Percentiles rank a stretch among this genome's conserved stretches.
Evolutionary conservation across 2,888 invertebrate genomes (phyloP).

Genomic region (Chymomyza amoena): DNA sequence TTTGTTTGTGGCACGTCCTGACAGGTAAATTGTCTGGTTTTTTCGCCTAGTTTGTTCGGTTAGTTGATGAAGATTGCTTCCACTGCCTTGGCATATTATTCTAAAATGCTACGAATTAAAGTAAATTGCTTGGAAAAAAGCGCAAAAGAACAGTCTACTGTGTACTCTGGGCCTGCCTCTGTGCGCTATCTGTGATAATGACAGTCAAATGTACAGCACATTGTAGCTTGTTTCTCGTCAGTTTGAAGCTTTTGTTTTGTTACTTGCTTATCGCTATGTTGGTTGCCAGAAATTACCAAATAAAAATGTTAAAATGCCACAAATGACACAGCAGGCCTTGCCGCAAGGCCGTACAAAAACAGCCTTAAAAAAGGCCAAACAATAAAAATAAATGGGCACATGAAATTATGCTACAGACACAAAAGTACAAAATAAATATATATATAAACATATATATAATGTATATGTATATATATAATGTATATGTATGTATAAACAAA

Average conservation of each 20-base stretch:
- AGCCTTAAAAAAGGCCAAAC: conserved; percentile 22
- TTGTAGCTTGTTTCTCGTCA: conserved; percentile 33
- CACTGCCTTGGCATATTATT: conserved; percentile 20
- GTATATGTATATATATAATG: too few relatives aligned
- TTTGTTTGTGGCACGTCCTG: conserved; percentile 7
- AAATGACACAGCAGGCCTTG: conserved; percentile 2
- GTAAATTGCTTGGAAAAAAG: conserved; percentile 70
- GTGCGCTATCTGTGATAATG: conserved; percentile 56
- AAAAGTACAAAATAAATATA: not conserved
- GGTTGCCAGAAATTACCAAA: conserved; percentile 13
- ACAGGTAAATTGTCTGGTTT: conserved; percentile 13
- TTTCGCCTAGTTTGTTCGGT: conserved; percentile 21
- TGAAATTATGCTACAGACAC: conserved; percentile 11
- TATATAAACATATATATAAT: too few relatives aligned
- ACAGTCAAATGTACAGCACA: conserved; percentile 63
- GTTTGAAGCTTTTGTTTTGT: conserved; percentile 18
- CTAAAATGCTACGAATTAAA: conserved; percentile 69
- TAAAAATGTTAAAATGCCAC: conserved; percentile 25
- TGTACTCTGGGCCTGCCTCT: conserved; percentile 30
- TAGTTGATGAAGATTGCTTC: conserved; percentile 39
- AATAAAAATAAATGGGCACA: conserved; percentile 55
- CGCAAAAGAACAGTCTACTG: conserved; percentile 21
- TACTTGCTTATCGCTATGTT: conserved; percentile 27
- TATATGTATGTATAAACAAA: not conserved
- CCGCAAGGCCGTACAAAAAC: not conserved